Conservation (phyloP, 1,140 invertebrate species). For the Drosophila novamexicana region DNA sequence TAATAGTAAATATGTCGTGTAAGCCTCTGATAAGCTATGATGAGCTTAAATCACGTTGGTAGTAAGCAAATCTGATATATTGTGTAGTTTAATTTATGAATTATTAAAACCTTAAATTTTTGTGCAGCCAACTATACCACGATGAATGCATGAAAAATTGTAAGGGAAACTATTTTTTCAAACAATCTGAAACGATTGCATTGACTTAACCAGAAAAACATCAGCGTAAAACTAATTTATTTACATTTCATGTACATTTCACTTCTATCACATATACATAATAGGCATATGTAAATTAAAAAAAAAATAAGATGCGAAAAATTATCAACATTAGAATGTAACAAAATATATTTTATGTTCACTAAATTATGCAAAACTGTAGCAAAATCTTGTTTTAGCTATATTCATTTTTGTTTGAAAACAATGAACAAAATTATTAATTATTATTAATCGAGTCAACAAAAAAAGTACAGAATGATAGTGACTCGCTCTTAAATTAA, state of each 20-base stretch:
- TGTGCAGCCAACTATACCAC: too few species aligned
- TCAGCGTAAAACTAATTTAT: conserved; percentile 57
- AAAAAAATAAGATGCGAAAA: conserved; percentile 18
- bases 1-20: too few species aligned
- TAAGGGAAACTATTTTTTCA: not conserved
- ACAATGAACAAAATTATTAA: not conserved
- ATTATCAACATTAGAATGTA: conserved; percentile 48
- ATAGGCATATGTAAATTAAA: conserved; percentile 27
- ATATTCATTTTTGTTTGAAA: not conserved
- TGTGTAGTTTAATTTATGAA: too few species aligned
- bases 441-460: conserved; percentile 6
- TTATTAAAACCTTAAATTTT: too few species aligned
- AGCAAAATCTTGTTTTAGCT: not conserved
- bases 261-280: conserved; percentile 25
- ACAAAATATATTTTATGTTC: conserved; percentile 39
- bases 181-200: not conserved
- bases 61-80: too few species aligned
- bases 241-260: conserved; percentile 66
- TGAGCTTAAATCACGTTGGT: too few species aligned
- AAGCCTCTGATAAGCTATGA: too few species aligned
- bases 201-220: not conserved
- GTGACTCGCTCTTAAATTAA: conserved; percentile 6
- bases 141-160: too few species aligned
- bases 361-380: conserved; percentile 10
- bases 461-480: conserved; percentile 6